Evolutionary conservation across 2,113 vertebrate genomes (phyloP).

Genomic region (Malurus elegans): DNA sequence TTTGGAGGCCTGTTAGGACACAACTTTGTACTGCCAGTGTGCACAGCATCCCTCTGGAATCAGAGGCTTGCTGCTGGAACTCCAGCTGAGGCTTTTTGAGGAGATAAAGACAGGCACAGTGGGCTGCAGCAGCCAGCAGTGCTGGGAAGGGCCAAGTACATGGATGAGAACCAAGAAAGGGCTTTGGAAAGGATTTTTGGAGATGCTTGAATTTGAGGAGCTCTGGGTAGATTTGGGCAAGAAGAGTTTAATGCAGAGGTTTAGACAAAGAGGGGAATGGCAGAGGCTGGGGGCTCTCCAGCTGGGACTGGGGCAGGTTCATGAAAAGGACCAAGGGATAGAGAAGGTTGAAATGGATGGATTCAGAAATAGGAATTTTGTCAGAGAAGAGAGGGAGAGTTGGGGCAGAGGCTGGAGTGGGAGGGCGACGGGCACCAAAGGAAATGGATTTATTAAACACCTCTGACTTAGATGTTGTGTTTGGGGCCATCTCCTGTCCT

Average conservation of each 20-base stretch:
- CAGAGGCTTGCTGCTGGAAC: neutral
- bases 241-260: neutral
- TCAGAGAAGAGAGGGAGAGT: neutral
- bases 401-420: accelerated
- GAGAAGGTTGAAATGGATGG: neutral
- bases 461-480: neutral
- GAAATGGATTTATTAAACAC: neutral
- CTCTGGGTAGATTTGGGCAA: neutral
- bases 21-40: neutral
- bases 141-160: neutral
- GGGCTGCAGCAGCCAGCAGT: neutral
- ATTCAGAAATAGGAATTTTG: neutral
- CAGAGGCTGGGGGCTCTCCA: neutral
- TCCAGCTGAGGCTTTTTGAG: neutral
- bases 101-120: neutral
- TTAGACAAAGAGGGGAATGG: neutral
- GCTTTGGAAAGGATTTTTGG: neutral
- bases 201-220: neutral
- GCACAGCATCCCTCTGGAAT: neutral
- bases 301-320: neutral
- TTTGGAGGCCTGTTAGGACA: neutral
- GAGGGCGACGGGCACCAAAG: accelerated
- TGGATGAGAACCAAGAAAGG: neutral
- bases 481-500: neutral
- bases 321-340: neutral